Evolutionary conservation across 1,140 invertebrate species (phyloP), one percentile per base, ranked within the genome.

Genomic region (Pseudachorutes palmiensis): DNA sequence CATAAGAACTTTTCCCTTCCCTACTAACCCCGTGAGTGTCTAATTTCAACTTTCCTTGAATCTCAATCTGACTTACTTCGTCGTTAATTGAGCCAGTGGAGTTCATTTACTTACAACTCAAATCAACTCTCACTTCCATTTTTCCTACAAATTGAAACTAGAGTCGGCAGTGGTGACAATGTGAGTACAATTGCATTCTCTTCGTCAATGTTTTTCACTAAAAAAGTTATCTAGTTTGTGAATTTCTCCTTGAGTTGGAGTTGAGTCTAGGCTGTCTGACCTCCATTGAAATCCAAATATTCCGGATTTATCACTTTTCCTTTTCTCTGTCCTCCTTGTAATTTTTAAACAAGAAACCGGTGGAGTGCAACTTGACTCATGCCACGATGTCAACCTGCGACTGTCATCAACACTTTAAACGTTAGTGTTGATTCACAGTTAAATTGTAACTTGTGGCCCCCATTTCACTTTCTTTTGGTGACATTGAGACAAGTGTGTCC

Each of bases 251-350:
- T 41, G 36, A 41, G 19, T 41, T 41, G 5, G 5, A 41, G 5
- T 41, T 41, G 36, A 41, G 36, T 9, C 5, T 19, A 41, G 36
- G 19, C 36, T 41, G 5, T 5, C 36, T 41, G 36, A 41, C 36
- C 36, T 41, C n/a, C n/a, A n/a, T n/a, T n/a, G n/a, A n/a, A n/a
- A 45, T 45, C 36, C 36, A 45, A 45, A 45, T 45, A 45, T 45
- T 45, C 36, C 36, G 36, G 36, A 45, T 45, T 45, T 45, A 45
- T 45, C 36, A 45, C 36, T 45, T 45, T 19, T 19, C 9, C 36
- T 45, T 45, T 45, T 9, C 36, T n/a, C n/a, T n/a, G n/a, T n/a
- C n/a, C 36, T 19, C 36, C 36, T 45, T 45, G 9, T 19, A 45
- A 45, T 45, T 45, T 19, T 12, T 12, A 45, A 19, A 19, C 36